Evolutionary conservation across 2,113 vertebrate genomes (phyloP).

Genomic region (Capreolus pygargus): DNA sequence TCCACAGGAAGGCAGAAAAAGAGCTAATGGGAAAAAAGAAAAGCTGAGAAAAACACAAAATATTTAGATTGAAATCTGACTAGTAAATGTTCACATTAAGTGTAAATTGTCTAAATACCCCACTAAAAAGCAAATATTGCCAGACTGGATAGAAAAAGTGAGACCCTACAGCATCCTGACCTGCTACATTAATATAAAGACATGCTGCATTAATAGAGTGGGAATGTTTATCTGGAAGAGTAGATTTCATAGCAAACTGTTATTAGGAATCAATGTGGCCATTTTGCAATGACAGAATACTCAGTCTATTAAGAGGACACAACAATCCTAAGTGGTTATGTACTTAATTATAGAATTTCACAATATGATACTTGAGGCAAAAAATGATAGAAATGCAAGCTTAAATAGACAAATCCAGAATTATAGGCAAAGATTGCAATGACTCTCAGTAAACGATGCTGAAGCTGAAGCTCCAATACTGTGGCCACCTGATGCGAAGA

Average conservation of each 20-base stretch:
- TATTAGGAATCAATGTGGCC: neutral
- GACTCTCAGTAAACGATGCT: neutral
- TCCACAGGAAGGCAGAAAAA: neutral
- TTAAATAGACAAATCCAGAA: neutral
- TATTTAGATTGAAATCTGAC: neutral
- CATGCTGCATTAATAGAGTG: neutral
- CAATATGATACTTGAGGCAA: neutral
- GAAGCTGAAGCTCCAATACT: neutral
- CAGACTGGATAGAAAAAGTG: neutral
- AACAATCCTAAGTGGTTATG: neutral
- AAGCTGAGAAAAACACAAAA: neutral
- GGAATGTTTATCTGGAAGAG: neutral
- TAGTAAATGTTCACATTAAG: neutral
- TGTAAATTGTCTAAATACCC: neutral
- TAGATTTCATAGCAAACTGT: neutral
- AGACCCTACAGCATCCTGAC: too few species aligned
- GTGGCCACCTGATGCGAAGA: neutral
- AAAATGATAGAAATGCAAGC: neutral
- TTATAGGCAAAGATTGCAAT: accelerated
- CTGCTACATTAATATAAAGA: neutral
- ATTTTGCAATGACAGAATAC: neutral
- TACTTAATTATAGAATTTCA: neutral
- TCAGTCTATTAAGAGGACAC: neutral
- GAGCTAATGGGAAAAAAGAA: too few species aligned
- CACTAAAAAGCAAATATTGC: neutral